Base-by-base conservation (phyloP, 2,888 invertebrate species). In the Mylabris sibirica region DNA sequence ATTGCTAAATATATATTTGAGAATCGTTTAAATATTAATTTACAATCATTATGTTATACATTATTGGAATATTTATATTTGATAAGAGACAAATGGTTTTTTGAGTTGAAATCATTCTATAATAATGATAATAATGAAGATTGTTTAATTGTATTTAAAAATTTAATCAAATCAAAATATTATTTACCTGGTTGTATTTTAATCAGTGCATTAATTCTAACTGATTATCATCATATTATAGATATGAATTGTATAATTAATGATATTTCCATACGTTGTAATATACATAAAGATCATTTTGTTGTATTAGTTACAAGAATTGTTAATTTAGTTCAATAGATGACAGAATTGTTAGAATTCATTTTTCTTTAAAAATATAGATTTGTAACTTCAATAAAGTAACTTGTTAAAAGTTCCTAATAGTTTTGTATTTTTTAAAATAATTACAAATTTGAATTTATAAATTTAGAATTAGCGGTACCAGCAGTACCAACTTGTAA, bases 101-200 rank as follows among this genome's bases (percentile, higher is more conserved):
- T 53, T 4, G 66, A 66, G 12, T 35, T 71, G 6, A 66, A 68
- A 63, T 41, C 57, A 3, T 35, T 66, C 11, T 71, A 66, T 49
- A 59, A 30, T n/a, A 44, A 64, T 30, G 66, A 41, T 24, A 57
- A 66, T 38, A 68, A 57, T 30, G 53, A 64, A 3, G 62, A 68
- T 4, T 65, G 64, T 41, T 9, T 38, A 6, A 24, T 17, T 12
- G 71, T 68, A 9, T 71, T 71, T 30, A 38, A 59, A 30, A 49
- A 61, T 44, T 57, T 71, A 20, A 64, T 66, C 22, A 44, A n/a
- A 8, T 68, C 71, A 0, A 71, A 68, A 30, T 66, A 66, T 24
- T 71, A 68, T 34, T 12, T 71, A 22, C 71, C 71, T n/a, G 61
- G 63, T 8, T 38, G 68, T 59, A 49, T 71, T 44, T 61, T 71